Base-by-base conservation (phyloP, 2,113 vertebrate species). In the Nothoprocta pentlandii region DNA sequence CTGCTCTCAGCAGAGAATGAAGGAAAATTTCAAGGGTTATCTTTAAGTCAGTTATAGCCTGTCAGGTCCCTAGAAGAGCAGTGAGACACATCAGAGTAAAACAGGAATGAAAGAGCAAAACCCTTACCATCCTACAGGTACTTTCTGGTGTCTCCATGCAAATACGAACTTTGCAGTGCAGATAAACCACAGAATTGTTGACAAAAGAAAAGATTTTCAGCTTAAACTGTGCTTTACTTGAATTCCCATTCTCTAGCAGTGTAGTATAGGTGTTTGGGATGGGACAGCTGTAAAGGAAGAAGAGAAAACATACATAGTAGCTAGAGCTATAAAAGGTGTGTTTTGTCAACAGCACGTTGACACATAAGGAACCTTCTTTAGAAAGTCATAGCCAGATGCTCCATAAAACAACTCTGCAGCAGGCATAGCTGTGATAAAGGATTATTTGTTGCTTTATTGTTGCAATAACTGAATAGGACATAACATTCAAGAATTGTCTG, bases 161-260 rank as follows among this genome's bases (percentile, higher is more conserved):
- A 90, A 99, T 93, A 13, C 97, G 97, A 16, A 99, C 98, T 81
- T 96, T 96, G 96, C 99, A 99, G 96, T 99, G 99, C 92, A 99
- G 87, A 61, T 98, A 99, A 93, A 99, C 97, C 9, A 99, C 74
- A 8, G 98, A 97, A 81, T 97, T 95, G 67, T 98, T 93, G 78
- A 99, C 89, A 41, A 99, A 97, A 36, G 98, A 98, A 84, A 99
- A 99, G 11, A 99, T 97, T 79, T 97, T 97, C 66, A 99, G 97
- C 12, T 98, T 98, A 39, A 99, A 96, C n/a, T 97, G 98, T 2
- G 99, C 98, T 63, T 87, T 98, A 91, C 92, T 98, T 73, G 98
- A 98, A 76, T 98, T 98, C 11, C 99, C 99, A 0, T 99, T 99
- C 90, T 97, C 94, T 46, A 99, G 54, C 80, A 99, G 96, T 0